A percentile compares a stretch with the other conserved stretches of the same genome.
Evolutionary conservation across 1,140 invertebrate species (phyloP).

Genomic region (Campoletis sonorensis): DNA sequence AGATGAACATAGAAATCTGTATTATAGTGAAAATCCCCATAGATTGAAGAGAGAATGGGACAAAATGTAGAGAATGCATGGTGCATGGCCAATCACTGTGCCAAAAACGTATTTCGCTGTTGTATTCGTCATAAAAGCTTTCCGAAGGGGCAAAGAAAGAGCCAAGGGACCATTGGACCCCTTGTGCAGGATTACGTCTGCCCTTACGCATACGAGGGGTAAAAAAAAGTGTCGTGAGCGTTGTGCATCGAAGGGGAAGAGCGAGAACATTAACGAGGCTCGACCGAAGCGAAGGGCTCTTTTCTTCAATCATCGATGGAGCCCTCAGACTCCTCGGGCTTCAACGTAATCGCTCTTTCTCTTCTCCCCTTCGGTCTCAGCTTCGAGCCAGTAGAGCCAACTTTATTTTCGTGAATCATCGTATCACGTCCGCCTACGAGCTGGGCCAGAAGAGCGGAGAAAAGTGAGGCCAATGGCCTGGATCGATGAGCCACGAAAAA

Average conservation of each 20-base stretch:
- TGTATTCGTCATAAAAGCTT: neutral
- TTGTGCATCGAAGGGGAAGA: neutral
- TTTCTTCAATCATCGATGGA: conserved; percentile 14
- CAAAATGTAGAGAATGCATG: neutral
- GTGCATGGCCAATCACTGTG: conserved; percentile 5
- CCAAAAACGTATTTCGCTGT: neutral
- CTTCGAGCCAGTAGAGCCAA: conserved; percentile 46
- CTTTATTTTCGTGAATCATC: conserved; percentile 64
- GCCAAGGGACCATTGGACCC: neutral
- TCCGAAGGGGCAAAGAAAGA: neutral
- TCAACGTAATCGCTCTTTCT: conserved; percentile 11
- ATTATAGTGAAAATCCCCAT: too few relatives aligned
- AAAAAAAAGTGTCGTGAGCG: conserved; percentile 18
- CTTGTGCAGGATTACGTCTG: conserved; percentile 18
- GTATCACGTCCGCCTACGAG: neutral
- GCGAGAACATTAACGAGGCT: conserved; percentile 12
- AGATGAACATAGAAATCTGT: too few relatives aligned
- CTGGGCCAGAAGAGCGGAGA: conserved; percentile 18
- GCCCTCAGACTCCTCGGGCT: neutral
- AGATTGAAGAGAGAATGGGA: neutral
- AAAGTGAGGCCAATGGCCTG: conserved; percentile 46
- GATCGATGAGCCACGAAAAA: conserved; percentile 44
- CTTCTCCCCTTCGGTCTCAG: neutral
- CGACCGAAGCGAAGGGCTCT: neutral
- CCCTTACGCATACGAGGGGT: neutral